phyloP scores from a whole-genome alignment of 2,113 vertebrate genomes.

The Vanacampus margaritifer region DNA sequence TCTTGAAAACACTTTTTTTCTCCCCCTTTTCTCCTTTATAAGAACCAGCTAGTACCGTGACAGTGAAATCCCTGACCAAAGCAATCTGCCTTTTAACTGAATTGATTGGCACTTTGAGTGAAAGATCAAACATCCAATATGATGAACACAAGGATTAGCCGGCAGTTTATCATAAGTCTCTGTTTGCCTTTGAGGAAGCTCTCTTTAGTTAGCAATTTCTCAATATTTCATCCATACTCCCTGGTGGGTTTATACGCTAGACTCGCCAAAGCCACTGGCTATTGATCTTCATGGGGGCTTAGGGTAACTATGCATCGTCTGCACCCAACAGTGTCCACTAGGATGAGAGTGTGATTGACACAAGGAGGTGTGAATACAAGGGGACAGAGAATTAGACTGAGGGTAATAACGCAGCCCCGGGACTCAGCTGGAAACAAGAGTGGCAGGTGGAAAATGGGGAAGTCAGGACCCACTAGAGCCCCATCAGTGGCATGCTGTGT shows the following conservation, averaged over 20 bases:
- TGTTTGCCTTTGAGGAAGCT: constrained; percentile 48
- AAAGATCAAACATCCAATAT: constrained; percentile 52
- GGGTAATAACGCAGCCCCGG: constrained; percentile 51
- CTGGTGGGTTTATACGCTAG: constrained; percentile 25
- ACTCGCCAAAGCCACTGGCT: constrained; percentile 52
- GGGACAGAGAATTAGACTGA: constrained; percentile 16
- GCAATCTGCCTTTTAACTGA: constrained; percentile 2
- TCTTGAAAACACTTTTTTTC: too few relatives aligned
- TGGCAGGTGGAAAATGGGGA: constrained; percentile 72
- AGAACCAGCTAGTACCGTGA: constrained; percentile 29
- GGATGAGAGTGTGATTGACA: constrained; percentile 10
- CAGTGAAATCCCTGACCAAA: constrained; percentile 15
- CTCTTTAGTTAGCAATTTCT: constrained; percentile 45
- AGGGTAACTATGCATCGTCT: not conserved
- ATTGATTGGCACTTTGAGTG: constrained; percentile 38
- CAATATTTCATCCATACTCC: constrained; percentile 37
- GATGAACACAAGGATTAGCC: constrained; percentile 53
- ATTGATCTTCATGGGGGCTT: constrained; percentile 60
- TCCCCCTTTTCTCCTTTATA: not conserved
- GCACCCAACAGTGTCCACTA: constrained; percentile 5
- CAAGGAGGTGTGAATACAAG: constrained; percentile 13
- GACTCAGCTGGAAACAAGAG: constrained; percentile 70
- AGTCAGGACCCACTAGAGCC: constrained; percentile 59
- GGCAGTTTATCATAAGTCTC: constrained; percentile 40
- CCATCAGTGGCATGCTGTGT: constrained; percentile 68